Evolutionary conservation across 2,113 vertebrate species (phyloP).

Genomic region (Melanotaenia duboulayi): DNA sequence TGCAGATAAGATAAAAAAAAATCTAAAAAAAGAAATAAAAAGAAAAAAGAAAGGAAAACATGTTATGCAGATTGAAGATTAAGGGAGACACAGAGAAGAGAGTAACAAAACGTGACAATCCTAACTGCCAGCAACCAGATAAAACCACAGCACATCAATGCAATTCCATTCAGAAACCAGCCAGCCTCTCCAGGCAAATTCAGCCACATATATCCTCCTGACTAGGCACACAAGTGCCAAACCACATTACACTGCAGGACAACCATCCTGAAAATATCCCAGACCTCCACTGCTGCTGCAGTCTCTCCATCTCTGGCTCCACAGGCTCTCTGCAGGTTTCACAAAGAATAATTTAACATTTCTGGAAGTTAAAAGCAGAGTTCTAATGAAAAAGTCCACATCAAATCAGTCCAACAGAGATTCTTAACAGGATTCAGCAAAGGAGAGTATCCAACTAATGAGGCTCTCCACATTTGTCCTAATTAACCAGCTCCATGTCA

Average conservation of each 20-base stretch:
- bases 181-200: slow-evolving; percentile 55
- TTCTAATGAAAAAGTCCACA: slow-evolving; percentile 15
- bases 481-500: slow-evolving; percentile 38
- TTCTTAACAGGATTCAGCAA: slow-evolving; percentile 2
- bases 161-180: slow-evolving; percentile 54
- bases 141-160: slow-evolving; percentile 47
- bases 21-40: slow-evolving; percentile 1
- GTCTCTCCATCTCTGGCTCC: slow-evolving; percentile 32
- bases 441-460: not conserved
- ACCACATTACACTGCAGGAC: slow-evolving; percentile 59
- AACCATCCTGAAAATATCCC: slow-evolving; percentile 60
- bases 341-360: slow-evolving; percentile 33
- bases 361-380: slow-evolving; percentile 22
- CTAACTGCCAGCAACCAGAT: slow-evolving; percentile 47
- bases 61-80: slow-evolving; percentile 12
- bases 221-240: slow-evolving; percentile 60
- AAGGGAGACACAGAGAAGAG: slow-evolving; percentile 24
- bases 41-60: slow-evolving; percentile 10
- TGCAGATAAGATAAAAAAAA: not conserved
- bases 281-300: slow-evolving; percentile 41
- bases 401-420: not conserved
- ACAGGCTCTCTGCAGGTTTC: slow-evolving; percentile 44
- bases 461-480: slow-evolving; percentile 12
- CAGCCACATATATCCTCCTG: slow-evolving; percentile 56
- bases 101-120: slow-evolving; percentile 31